These are phyloP conservation scores for Cichlasoma orientale DNA, from an alignment of 2,797 vertebrate species.

Conservation along the genomic window DNA sequence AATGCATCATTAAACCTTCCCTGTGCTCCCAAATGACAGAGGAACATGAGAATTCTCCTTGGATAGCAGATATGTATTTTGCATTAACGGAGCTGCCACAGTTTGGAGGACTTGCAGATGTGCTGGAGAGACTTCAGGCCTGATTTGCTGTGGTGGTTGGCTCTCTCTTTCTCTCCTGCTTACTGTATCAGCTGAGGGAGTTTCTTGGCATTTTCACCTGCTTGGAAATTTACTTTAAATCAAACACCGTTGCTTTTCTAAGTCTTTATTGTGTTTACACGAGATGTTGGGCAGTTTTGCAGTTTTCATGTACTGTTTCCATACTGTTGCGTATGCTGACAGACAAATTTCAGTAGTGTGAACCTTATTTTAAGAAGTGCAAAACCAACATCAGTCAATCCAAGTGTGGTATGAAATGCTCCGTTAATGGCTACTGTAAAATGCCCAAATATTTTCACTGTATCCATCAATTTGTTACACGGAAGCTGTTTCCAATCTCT, in stretches of 20 bases:
- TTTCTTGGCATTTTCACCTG: slow-evolving; percentile 47
- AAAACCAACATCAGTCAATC: slow-evolving; percentile 14
- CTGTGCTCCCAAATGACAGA: slow-evolving; percentile 55
- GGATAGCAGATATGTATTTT: slow-evolving; percentile 65
- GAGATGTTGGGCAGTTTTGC: slow-evolving; percentile 14
- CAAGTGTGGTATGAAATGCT: slow-evolving; percentile 22
- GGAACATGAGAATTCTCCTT: slow-evolving; percentile 60
- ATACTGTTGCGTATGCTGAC: not conserved
- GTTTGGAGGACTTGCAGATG: slow-evolving; percentile 67
- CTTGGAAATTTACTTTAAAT: slow-evolving; percentile 44
- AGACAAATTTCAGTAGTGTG: not conserved
- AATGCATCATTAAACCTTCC: slow-evolving; percentile 54
- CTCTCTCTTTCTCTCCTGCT: slow-evolving; percentile 19
- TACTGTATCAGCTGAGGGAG: slow-evolving; percentile 31
- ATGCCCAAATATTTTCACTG: slow-evolving; percentile 38
- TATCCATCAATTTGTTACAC: slow-evolving; percentile 70
- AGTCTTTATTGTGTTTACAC: slow-evolving; percentile 41
- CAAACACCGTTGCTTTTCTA: slow-evolving; percentile 5
- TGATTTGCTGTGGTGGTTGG: slow-evolving; percentile 26
- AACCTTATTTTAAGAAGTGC: slow-evolving; percentile 22
- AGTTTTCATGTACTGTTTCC: not conserved
- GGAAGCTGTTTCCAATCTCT: slow-evolving; percentile 59
- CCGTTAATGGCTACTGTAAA: slow-evolving; percentile 45
- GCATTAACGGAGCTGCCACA: slow-evolving; percentile 56
- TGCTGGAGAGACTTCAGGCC: slow-evolving; percentile 52